phyloP scores from a whole-genome alignment of 2,797 vertebrate species.

The Xiphophorus birchmanni region DNA sequence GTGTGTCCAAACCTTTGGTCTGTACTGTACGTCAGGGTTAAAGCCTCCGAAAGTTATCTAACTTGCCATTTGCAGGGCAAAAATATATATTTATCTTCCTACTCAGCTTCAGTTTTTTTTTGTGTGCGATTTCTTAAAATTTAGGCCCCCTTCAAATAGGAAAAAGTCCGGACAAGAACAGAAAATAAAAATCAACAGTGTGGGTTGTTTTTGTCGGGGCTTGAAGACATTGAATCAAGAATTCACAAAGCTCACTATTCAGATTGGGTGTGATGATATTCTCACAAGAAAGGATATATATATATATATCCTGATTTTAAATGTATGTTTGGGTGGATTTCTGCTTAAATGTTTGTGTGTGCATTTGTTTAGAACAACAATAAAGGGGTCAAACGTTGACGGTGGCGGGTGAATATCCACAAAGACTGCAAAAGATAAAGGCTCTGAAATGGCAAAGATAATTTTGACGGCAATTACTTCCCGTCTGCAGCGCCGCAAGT shows the following conservation, averaged over 20 bases:
- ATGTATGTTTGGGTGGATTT: constrained; percentile 8
- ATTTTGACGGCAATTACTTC: constrained; percentile 20
- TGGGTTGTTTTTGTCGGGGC: background rate
- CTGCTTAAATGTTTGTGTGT: constrained; percentile 8
- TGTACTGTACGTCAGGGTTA: background rate
- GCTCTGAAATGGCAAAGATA: constrained; percentile 18
- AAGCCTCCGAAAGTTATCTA: background rate
- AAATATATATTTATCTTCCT: background rate
- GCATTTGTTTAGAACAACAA: constrained; percentile 30
- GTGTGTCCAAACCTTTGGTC: no score
- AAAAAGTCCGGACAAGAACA: background rate
- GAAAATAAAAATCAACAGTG: background rate
- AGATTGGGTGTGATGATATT: background rate
- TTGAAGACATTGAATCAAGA: background rate
- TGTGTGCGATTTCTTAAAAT: background rate
- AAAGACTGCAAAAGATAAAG: background rate
- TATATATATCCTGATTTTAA: background rate
- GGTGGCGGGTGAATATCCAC: constrained; percentile 20
- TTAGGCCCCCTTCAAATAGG: background rate
- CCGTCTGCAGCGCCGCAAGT: constrained; percentile 8
- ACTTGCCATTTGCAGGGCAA: background rate
- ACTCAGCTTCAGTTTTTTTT: background rate
- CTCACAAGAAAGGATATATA: background rate
- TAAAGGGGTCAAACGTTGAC: background rate
- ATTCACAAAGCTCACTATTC: background rate